Conservation (phyloP, 2,797 vertebrate species). For the Sciurus carolinensis region DNA sequence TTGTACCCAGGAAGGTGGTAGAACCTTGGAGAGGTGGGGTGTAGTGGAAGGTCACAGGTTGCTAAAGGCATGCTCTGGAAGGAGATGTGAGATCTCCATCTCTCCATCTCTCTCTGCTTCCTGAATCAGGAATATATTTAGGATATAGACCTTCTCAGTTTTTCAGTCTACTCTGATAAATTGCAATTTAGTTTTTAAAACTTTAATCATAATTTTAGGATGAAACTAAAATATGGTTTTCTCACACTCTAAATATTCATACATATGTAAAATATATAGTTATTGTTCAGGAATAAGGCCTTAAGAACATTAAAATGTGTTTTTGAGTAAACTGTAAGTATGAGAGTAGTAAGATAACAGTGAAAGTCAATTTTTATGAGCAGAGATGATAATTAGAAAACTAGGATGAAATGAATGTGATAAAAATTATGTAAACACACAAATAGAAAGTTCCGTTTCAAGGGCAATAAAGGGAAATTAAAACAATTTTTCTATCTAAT, state of each 20-base stretch:
- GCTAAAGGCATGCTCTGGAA: too few relatives aligned
- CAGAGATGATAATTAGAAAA: background rate
- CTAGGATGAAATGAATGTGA: background rate
- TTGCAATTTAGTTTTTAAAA: constrained; percentile 30
- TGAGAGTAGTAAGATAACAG: background rate
- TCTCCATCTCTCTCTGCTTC: background rate
- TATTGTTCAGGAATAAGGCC: background rate
- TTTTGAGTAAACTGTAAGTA: background rate
- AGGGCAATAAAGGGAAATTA: constrained; percentile 20
- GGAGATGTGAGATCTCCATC: too few relatives aligned
- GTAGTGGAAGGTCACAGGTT: background rate
- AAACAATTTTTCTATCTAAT: background rate
- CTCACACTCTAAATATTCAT: background rate
- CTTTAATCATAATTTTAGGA: constrained; percentile 15
- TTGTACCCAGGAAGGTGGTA: background rate
- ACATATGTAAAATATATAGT: background rate
- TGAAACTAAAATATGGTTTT: constrained; percentile 4
- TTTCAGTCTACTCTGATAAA: background rate
- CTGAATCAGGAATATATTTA: background rate
- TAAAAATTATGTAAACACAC: background rate
- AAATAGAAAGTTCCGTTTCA: background rate
- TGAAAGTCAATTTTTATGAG: background rate
- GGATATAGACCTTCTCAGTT: background rate
- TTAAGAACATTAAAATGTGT: background rate
- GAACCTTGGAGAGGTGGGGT: background rate